phyloP scores from a whole-genome alignment of 2,888 invertebrate species.

The Sericinus montela region DNA sequence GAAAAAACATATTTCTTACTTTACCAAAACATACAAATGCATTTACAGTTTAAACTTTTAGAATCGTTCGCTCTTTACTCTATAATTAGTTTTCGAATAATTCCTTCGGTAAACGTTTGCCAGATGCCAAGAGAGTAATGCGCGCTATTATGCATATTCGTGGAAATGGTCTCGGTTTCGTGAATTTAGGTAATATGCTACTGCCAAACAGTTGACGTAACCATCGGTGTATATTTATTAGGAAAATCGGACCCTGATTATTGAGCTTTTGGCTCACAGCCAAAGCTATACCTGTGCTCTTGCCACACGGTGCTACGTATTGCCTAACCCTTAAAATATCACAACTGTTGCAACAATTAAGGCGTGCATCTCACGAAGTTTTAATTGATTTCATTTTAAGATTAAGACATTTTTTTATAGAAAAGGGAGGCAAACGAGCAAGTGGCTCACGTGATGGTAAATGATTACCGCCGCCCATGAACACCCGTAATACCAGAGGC shows the following conservation, averaged over 20 bases:
- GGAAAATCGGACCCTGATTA: conserved; percentile 9
- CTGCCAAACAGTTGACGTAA: conserved; percentile 16
- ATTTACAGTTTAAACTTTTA: not conserved
- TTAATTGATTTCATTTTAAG: not conserved
- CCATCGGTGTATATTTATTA: conserved; percentile 16
- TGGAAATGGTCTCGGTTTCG: conserved; percentile 9
- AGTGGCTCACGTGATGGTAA: too few relatives aligned
- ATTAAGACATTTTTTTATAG: not conserved
- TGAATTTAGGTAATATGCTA: conserved; percentile 5
- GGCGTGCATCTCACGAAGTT: not conserved
- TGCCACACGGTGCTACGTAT: conserved; percentile 4
- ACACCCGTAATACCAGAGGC: too few relatives aligned
- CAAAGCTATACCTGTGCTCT: conserved; percentile 13
- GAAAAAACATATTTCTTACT: too few relatives aligned
- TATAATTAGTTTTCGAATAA: conserved; percentile 12
- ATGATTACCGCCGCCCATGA: too few relatives aligned
- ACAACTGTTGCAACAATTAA: not conserved
- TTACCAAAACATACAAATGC: too few relatives aligned
- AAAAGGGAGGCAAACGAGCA: too few relatives aligned
- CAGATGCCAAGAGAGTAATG: conserved; percentile 3
- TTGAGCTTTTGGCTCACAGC: conserved; percentile 9
- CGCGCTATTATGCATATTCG: conserved; percentile 11
- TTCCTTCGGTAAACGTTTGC: conserved; percentile 3
- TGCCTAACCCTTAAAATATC: conserved; percentile 13
- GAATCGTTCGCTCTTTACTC: not conserved